Percentiles rank a stretch among this genome's conserved stretches.
Conservation (phyloP, 2,113 vertebrate species). For the Cygnus atratus region DNA sequence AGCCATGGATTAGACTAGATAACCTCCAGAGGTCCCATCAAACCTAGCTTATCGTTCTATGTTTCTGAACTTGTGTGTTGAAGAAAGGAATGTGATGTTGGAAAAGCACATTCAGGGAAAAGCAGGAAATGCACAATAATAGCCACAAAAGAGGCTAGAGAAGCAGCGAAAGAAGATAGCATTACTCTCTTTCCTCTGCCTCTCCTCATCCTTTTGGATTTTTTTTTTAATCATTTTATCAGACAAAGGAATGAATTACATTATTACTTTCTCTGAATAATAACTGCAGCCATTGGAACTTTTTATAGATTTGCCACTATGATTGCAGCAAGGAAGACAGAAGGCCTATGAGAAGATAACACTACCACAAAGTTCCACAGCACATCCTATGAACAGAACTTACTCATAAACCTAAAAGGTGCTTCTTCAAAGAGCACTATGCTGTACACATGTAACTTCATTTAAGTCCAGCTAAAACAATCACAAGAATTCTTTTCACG, state of each 20-base stretch:
- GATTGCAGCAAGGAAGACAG: neutral
- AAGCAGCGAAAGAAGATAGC: neutral
- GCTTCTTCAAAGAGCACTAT: neutral
- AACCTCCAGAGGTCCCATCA: neutral
- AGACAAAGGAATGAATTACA: neutral
- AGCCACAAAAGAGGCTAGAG: neutral
- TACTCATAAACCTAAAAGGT: neutral
- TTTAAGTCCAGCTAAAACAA: neutral
- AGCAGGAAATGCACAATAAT: neutral
- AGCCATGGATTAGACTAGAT: neutral
- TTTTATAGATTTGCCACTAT: neutral
- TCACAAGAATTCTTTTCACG: neutral
- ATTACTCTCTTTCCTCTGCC: neutral
- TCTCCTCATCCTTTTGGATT: neutral
- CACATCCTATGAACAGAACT: neutral
- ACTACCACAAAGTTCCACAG: neutral
- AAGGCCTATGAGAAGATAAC: neutral
- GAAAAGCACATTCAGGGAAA: neutral
- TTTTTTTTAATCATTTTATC: neutral
- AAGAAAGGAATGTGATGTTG: neutral
- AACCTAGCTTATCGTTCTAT: neutral
- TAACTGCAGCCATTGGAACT: neutral
- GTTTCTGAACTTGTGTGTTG: neutral
- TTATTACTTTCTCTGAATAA: neutral
- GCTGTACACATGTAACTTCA: neutral